phyloP scores from a whole-genome alignment of 1,140 invertebrate species.

The Scaptomyza montana region DNA sequence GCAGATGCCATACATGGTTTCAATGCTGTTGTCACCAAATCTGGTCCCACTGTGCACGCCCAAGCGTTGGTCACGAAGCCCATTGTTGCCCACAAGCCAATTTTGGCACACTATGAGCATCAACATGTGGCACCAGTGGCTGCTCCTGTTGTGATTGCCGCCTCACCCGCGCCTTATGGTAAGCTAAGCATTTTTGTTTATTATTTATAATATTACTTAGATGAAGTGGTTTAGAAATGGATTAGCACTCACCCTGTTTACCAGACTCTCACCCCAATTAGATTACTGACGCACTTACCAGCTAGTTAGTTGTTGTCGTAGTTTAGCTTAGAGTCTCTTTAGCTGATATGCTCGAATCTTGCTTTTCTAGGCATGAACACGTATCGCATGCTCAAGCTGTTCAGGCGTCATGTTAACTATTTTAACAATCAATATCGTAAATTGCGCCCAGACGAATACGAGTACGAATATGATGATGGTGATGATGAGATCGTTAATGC shows the following conservation, averaged over 20 bases:
- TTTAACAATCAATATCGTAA: slow-evolving; percentile 82
- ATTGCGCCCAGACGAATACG: slow-evolving; percentile 74
- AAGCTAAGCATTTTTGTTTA: slow-evolving; percentile 52
- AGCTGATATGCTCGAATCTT: slow-evolving; percentile 52
- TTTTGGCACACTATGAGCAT: slow-evolving; percentile 65
- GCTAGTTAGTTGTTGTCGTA: slow-evolving; percentile 27
- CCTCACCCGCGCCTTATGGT: slow-evolving; percentile 84
- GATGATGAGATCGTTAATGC: slow-evolving; percentile 39
- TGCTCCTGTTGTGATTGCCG: slow-evolving; percentile 68
- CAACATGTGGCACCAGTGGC: slow-evolving; percentile 71
- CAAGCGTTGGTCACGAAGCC: slow-evolving; percentile 76
- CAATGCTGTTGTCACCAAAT: slow-evolving; percentile 86
- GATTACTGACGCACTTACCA: slow-evolving; percentile 29
- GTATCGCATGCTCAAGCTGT: slow-evolving; percentile 81
- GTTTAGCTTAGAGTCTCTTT: slow-evolving; percentile 8
- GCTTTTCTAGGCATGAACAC: slow-evolving; percentile 81
- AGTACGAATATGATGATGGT: background rate
- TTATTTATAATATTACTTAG: background rate
- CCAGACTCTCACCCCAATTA: slow-evolving; percentile 5
- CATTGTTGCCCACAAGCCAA: slow-evolving; percentile 73
- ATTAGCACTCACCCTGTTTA: slow-evolving; percentile 13
- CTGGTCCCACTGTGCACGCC: slow-evolving; percentile 85
- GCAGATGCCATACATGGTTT: slow-evolving; percentile 86
- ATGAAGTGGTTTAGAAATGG: background rate
- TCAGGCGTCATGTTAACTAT: slow-evolving; percentile 80